phyloP scores from a whole-genome alignment of 2,888 invertebrate genomes.

The Ophion ventricosus region DNA sequence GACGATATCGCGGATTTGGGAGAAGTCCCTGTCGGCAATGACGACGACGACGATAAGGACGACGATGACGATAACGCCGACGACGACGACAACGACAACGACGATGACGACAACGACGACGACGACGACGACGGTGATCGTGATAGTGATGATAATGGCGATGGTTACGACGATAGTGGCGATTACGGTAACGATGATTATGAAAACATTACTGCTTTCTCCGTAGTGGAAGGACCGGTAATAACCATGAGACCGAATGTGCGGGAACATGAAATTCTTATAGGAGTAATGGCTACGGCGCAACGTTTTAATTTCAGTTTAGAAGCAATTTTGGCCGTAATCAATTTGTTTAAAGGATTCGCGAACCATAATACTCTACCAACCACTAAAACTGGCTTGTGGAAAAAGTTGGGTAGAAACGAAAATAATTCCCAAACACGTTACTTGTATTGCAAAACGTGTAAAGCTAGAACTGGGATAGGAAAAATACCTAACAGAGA shows the following conservation, averaged over 20 bases:
- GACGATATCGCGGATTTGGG: constrained; percentile 18
- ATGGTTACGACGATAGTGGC: neutral
- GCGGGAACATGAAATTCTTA: too few relatives aligned
- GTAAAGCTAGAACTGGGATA: constrained; percentile 17
- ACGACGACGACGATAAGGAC: constrained; percentile 7
- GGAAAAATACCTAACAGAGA: constrained; percentile 14
- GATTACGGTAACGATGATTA: neutral
- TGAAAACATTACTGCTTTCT: constrained; percentile 25
- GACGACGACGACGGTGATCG: neutral
- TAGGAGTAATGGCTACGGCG: constrained; percentile 25
- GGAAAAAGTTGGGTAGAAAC: too few relatives aligned
- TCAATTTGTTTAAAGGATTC: constrained; percentile 32
- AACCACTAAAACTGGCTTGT: constrained; percentile 29
- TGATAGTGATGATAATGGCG: neutral
- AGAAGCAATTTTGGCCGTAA: constrained; percentile 25
- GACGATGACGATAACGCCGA: neutral
- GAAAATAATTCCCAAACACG: constrained; percentile 32
- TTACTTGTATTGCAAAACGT: constrained; percentile 32
- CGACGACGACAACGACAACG: too few relatives aligned
- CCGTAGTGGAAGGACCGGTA: constrained; percentile 29
- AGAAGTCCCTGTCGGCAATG: neutral
- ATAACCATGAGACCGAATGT: constrained; percentile 36
- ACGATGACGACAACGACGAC: neutral
- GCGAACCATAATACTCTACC: constrained; percentile 40
- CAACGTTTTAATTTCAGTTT: constrained; percentile 19